Percentiles rank a stretch among this genome's conserved stretches.
These are phyloP conservation scores for Epirrhoe alternata DNA, from an alignment of 2,888 invertebrate genomes.

Conservation along the genomic window DNA sequence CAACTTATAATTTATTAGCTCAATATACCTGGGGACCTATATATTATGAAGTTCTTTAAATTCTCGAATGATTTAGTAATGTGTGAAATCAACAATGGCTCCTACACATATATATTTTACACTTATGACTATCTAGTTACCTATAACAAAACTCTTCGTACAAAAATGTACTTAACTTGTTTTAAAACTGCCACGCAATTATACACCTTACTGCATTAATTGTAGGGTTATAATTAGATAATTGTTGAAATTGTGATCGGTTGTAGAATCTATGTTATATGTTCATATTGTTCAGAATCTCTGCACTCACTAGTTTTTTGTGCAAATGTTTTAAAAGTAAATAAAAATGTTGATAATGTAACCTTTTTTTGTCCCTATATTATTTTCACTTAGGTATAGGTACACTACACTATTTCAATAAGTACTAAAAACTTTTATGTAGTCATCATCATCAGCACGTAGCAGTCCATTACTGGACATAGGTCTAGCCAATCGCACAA, in stretches of 20 bases:
- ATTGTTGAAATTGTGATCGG: slow-evolving; percentile 51
- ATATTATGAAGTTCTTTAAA: background rate
- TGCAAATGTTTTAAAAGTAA: slow-evolving; percentile 57
- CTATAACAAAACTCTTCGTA: slow-evolving; percentile 43
- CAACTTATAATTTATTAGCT: background rate
- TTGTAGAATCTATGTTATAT: slow-evolving; percentile 50
- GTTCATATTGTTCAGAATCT: slow-evolving; percentile 61
- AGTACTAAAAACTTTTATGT: background rate
- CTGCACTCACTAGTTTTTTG: slow-evolving; percentile 63
- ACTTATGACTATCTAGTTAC: slow-evolving; percentile 34
- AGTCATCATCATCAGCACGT: too few relatives aligned
- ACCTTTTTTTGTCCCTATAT: slow-evolving; percentile 27
- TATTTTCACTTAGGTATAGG: background rate
- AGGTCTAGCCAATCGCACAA: too few relatives aligned
- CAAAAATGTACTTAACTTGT: slow-evolving; percentile 56
- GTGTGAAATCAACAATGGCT: slow-evolving; percentile 9
- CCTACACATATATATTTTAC: background rate
- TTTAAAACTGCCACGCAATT: slow-evolving; percentile 39
- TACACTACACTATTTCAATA: background rate
- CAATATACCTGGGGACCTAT: background rate
- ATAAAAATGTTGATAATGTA: slow-evolving; percentile 42
- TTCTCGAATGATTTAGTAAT: background rate
- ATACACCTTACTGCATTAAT: slow-evolving; percentile 35
- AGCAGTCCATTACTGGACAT: too few relatives aligned
- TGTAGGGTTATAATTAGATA: slow-evolving; percentile 37